phyloP scores from a whole-genome alignment of 2,888 invertebrate species.

The Apoda limacodes region DNA sequence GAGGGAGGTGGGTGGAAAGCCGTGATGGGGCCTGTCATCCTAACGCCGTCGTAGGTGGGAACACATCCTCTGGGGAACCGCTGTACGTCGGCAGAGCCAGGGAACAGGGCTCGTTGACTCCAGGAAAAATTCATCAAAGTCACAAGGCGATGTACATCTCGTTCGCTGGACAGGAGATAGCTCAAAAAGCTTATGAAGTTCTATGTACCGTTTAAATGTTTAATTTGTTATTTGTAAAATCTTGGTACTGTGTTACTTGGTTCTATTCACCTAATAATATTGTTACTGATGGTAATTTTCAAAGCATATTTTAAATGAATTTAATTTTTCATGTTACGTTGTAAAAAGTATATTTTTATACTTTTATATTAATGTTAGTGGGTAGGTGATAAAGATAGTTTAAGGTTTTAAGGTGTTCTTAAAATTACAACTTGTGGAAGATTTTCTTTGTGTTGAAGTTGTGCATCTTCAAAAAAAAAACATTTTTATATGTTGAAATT shows the following conservation, averaged over 20 bases:
- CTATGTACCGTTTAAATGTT: slow-evolving; percentile 33
- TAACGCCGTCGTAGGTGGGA: slow-evolving; percentile 62
- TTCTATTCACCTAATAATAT: too few relatives aligned
- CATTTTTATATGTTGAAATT: too few relatives aligned
- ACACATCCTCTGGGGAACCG: slow-evolving; percentile 51
- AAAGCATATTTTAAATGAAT: too few relatives aligned
- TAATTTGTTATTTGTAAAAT: not conserved
- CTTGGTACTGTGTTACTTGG: not conserved
- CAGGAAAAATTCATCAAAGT: slow-evolving; percentile 68
- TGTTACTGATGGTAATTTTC: too few relatives aligned
- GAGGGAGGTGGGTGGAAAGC: slow-evolving; percentile 54
- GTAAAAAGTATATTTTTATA: too few relatives aligned
- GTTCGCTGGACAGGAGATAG: slow-evolving; percentile 45
- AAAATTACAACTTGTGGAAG: too few relatives aligned
- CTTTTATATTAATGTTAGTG: too few relatives aligned
- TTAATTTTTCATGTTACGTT: too few relatives aligned
- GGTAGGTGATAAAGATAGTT: too few relatives aligned
- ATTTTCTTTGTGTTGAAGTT: too few relatives aligned
- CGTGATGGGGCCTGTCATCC: slow-evolving; percentile 53
- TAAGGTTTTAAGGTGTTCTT: too few relatives aligned
- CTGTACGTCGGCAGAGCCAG: slow-evolving; percentile 66
- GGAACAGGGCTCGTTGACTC: slow-evolving; percentile 66
- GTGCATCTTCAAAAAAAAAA: too few relatives aligned
- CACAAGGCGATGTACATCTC: slow-evolving; percentile 50
- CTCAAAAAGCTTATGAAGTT: slow-evolving; percentile 44